phyloP scores from a whole-genome alignment of 2,888 invertebrate genomes.

The Cryptus viduatorius region DNA sequence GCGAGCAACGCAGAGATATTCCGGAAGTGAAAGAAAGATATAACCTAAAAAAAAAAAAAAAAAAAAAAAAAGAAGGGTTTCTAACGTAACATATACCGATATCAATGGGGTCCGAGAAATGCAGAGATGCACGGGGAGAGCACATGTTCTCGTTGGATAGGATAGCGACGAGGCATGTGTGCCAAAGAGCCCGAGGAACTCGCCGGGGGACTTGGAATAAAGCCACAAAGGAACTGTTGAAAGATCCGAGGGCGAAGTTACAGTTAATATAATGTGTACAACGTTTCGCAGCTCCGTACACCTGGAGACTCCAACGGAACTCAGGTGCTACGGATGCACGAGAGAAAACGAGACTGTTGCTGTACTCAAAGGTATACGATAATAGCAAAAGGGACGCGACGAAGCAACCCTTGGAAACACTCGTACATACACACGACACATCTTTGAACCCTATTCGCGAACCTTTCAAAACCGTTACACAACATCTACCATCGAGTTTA shows the following conservation, averaged over 20 bases:
- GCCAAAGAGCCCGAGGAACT: slow-evolving; percentile 35
- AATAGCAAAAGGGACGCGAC: slow-evolving; percentile 11
- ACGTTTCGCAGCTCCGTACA: slow-evolving; percentile 37
- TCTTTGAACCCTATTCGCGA: not conserved
- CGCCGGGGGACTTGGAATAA: slow-evolving; percentile 41
- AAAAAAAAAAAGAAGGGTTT: slow-evolving; percentile 21
- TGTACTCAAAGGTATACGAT: not conserved
- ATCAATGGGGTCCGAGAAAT: slow-evolving; percentile 39
- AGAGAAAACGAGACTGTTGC: slow-evolving; percentile 38
- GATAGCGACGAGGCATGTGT: slow-evolving; percentile 14
- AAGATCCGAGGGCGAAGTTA: slow-evolving; percentile 54
- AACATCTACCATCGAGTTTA: slow-evolving; percentile 14
- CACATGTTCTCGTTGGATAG: slow-evolving; percentile 26
- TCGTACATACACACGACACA: slow-evolving; percentile 25
- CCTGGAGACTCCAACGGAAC: not conserved
- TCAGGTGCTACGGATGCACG: slow-evolving; percentile 45
- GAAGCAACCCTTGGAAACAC: slow-evolving; percentile 30
- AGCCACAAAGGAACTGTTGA: slow-evolving; percentile 56
- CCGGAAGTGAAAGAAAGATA: slow-evolving; percentile 17
- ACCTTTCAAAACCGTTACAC: not conserved
- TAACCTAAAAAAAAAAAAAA: slow-evolving; percentile 11
- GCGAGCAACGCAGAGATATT: slow-evolving; percentile 18
- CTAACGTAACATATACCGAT: slow-evolving; percentile 28
- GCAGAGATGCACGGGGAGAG: not conserved
- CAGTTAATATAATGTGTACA: slow-evolving; percentile 31